Conservation (phyloP, 2,888 invertebrate species). For the Linyphia triangularis region DNA sequence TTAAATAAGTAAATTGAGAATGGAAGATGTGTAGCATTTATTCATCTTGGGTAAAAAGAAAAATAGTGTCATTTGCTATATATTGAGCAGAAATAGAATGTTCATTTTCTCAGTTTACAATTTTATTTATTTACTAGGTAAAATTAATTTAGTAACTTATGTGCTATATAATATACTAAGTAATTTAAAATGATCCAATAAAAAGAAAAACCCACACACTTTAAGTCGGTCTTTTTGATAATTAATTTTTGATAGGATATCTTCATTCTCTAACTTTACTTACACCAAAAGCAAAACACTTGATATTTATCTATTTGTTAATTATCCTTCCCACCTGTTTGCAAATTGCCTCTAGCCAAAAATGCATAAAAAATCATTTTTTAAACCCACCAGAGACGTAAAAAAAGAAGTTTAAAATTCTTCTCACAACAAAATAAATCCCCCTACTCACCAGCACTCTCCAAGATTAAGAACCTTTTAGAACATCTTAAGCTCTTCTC, state of each 20-base stretch:
- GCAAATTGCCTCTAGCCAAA: background rate
- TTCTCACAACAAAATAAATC: background rate
- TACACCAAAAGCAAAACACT: slow-evolving; percentile 3
- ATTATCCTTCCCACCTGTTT: slow-evolving; percentile 3
- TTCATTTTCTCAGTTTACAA: background rate
- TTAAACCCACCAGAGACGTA: background rate
- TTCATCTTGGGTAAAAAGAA: too few species aligned
- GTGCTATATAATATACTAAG: too few species aligned
- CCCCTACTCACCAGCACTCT: too few species aligned
- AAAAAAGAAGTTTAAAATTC: background rate
- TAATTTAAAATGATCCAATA: too few species aligned
- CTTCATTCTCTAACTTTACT: too few species aligned
- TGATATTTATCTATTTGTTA: background rate
- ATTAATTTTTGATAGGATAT: too few species aligned
- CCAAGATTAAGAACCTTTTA: background rate
- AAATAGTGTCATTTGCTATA: too few species aligned
- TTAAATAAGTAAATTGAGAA: too few species aligned
- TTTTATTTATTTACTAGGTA: background rate
- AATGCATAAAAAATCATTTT: background rate
- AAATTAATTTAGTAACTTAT: background rate
- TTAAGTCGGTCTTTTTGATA: background rate
- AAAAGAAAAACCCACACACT: background rate
- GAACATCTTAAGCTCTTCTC: background rate
- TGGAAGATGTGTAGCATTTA: too few species aligned
- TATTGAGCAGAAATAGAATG: too few species aligned